These are phyloP conservation scores for Parascotia fuliginaria DNA, from an alignment of 2,888 invertebrate genomes.

Conservation along the genomic window DNA sequence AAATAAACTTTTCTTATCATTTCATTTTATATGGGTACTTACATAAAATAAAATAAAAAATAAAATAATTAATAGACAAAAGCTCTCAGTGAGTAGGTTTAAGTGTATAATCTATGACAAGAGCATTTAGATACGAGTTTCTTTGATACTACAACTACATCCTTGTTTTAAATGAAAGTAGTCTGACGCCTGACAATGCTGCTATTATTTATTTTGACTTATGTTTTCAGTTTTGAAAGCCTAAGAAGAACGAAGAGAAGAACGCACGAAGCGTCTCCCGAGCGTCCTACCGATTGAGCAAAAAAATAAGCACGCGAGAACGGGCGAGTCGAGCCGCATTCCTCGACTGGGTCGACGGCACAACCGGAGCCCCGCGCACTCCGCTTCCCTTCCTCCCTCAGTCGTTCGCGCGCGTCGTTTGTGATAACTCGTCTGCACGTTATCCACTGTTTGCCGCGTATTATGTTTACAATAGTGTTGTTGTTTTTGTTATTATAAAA, in stretches of 20 bases:
- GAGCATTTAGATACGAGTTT: too few species aligned
- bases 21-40: too few species aligned
- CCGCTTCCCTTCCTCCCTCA: constrained; percentile 46
- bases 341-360: constrained; percentile 80
- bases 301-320: constrained; percentile 75
- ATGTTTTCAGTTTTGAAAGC: too few species aligned
- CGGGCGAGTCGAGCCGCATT: constrained; percentile 80
- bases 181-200: too few species aligned
- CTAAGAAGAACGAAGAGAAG: background rate
- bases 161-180: too few species aligned
- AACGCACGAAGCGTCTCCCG: background rate
- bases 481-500: constrained; percentile 61
- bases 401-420: constrained; percentile 78
- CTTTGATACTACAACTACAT: too few species aligned
- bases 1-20: too few species aligned
- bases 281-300: constrained; percentile 56
- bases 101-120: too few species aligned
- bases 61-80: too few species aligned
- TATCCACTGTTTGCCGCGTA: constrained; percentile 65
- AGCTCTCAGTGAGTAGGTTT: too few species aligned
- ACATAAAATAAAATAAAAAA: too few species aligned
- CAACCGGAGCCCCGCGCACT: constrained; percentile 58
- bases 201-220: too few species aligned
- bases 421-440: constrained; percentile 59
- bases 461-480: constrained; percentile 80